Base-by-base conservation (phyloP, 1,140 invertebrate genomes). In the Aethina tumida region DNA sequence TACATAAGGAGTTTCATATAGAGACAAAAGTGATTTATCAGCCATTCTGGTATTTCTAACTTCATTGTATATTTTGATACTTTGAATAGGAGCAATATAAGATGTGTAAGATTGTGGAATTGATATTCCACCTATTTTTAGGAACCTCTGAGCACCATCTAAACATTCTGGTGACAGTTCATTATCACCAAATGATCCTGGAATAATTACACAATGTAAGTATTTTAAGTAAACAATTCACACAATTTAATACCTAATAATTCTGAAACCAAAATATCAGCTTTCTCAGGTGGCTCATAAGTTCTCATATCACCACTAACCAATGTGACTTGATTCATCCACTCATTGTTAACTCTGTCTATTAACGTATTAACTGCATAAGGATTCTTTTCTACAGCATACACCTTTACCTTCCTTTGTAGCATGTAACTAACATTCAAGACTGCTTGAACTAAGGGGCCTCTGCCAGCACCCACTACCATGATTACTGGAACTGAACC, bases 111-210 rank as follows among this genome's bases (percentile, higher is more conserved):
- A 77, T 48, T 64, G 65, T 4, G 95, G 95, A 63, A 98, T 97
- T 56, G 87, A 93, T 35, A 97, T 84, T 12, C 92, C 93, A 68
- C 81, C 80, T 27, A 79, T 74, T 70, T 89, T 93, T 0, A 97
- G 63, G 47, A 93, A 84, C 25, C 79, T 75, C 51, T 92, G 79
- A 8, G 91, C 92, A 4, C 94, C 93, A 70, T 99, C 93, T 8
- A 99, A 70, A 68, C 96, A 99, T 65, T 99, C 97, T 0, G 97
- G 97, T 1, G 91, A 96, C 1, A 99, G 72, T 69, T 99, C 97
- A 65, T 99, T 99, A 61, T 99, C 95, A 12, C 93, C 94, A 72
- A 99, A 98, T 6, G 95, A 98, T 4, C 97, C 88, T 70, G 22
- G 25, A 51, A 53, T 8, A 20, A 24, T 10, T 21, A 29, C 26